Conservation (phyloP, 2,797 vertebrate genomes). For the Corythornis leucogaster region DNA sequence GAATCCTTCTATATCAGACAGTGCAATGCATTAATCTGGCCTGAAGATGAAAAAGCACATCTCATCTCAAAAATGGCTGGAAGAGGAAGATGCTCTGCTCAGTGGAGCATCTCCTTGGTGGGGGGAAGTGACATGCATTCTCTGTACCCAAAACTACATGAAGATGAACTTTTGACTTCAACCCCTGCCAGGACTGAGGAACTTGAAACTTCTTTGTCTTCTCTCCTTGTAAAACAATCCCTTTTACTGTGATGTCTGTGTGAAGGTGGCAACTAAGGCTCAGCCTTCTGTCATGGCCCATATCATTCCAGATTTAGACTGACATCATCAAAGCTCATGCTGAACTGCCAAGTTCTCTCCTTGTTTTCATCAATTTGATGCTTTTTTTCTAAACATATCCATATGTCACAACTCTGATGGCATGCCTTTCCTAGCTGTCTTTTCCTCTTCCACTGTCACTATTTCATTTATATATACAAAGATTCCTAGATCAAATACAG, state of each 20-base stretch:
- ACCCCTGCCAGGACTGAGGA: not conserved
- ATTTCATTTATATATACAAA: conserved; percentile 62
- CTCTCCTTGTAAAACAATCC: conserved; percentile 24
- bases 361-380: conserved; percentile 60
- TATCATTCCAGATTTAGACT: conserved; percentile 52
- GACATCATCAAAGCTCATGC: conserved; percentile 48
- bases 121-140: not conserved
- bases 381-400: conserved; percentile 26
- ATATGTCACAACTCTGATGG: not conserved
- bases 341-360: conserved; percentile 46
- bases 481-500: conserved; percentile 64
- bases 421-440: conserved; percentile 60
- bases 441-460: conserved; percentile 60
- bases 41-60: not conserved
- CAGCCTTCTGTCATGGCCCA: conserved; percentile 47
- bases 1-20: not conserved
- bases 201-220: conserved; percentile 51
- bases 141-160: not conserved
- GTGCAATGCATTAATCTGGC: not conserved
- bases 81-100: not conserved
- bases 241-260: conserved; percentile 14
- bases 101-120: not conserved
- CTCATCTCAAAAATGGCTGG: not conserved
- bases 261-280: conserved; percentile 36
- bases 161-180: conserved; percentile 61